A percentile compares a stretch with the other conserved stretches of the same genome.
phyloP scores from a whole-genome alignment of 2,797 vertebrate species.

The Ctenochaetus hawaiiensis region DNA sequence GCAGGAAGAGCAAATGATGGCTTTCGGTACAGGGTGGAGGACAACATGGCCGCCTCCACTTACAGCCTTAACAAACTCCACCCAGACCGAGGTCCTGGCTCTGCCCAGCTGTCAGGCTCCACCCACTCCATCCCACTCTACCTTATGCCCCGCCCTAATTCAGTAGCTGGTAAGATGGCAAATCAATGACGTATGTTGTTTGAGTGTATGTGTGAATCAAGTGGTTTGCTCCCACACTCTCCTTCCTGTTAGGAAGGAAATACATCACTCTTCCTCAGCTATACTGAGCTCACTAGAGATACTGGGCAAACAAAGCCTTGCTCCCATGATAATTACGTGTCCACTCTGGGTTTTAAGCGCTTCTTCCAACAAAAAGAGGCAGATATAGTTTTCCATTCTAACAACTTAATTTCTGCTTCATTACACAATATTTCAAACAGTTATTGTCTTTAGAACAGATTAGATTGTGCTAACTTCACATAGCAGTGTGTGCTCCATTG shows the following conservation, averaged over 20 bases:
- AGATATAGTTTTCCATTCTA: no score
- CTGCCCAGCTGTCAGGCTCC: slow-evolving; percentile 87
- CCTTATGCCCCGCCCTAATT: slow-evolving; percentile 97
- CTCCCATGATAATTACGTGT: not conserved
- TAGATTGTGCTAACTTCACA: no score
- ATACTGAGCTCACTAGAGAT: slow-evolving; percentile 9
- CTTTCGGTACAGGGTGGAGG: slow-evolving; percentile 91
- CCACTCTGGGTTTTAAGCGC: not conserved
- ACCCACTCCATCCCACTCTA: slow-evolving; percentile 96
- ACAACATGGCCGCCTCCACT: slow-evolving; percentile 94
- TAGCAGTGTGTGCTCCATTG: no score
- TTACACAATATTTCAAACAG: not conserved
- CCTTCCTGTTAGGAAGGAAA: slow-evolving; percentile 65
- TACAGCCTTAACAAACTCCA: slow-evolving; percentile 98
- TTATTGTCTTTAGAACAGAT: not conserved
- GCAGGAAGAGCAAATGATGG: slow-evolving; percentile 86
- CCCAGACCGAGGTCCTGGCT: slow-evolving; percentile 88
- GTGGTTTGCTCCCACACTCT: slow-evolving; percentile 17
- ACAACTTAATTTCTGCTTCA: not conserved
- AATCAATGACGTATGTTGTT: not conserved
- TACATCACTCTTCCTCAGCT: slow-evolving; percentile 21
- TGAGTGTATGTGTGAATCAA: not conserved
- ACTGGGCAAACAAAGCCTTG: slow-evolving; percentile 10
- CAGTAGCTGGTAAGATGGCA: slow-evolving; percentile 92
- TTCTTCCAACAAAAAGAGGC: not conserved